Percentiles rank a stretch among this genome's conserved stretches.
Conservation (phyloP, 1,140 invertebrate genomes). For the Steinernema khuongi region DNA sequence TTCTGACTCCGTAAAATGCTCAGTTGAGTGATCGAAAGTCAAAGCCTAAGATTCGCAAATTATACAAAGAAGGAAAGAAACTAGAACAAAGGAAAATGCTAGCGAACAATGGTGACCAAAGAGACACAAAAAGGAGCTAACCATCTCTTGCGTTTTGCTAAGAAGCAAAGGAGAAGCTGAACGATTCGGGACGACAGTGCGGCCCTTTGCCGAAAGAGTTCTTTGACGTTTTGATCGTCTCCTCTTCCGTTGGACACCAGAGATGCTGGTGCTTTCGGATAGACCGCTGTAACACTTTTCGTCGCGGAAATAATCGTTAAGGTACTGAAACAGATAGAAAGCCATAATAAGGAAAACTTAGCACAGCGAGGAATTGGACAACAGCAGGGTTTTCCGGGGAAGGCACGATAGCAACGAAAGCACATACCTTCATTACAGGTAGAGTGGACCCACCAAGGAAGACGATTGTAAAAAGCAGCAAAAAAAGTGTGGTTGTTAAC, state of each 20-base stretch:
- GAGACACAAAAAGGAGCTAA: background rate
- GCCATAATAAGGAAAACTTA: background rate
- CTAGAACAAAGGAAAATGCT: background rate
- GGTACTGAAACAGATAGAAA: slow-evolving; percentile 27
- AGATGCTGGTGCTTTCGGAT: slow-evolving; percentile 9
- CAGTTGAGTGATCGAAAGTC: slow-evolving; percentile 15
- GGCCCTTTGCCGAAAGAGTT: slow-evolving; percentile 16
- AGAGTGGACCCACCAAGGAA: slow-evolving; percentile 92
- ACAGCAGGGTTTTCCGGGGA: background rate
- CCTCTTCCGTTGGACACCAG: slow-evolving; percentile 8
- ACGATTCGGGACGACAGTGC: background rate
- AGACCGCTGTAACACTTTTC: slow-evolving; percentile 26
- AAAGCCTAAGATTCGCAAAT: slow-evolving; percentile 32
- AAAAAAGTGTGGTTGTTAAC: slow-evolving; percentile 91
- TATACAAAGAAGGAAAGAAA: slow-evolving; percentile 34
- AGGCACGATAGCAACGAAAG: background rate
- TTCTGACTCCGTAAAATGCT: slow-evolving; percentile 32
- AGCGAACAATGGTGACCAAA: background rate
- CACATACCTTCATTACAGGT: slow-evolving; percentile 73
- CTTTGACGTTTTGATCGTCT: background rate
- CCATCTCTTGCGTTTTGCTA: slow-evolving; percentile 49
- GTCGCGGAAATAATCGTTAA: slow-evolving; percentile 40
- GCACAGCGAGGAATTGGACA: background rate
- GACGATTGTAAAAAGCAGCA: slow-evolving; percentile 88
- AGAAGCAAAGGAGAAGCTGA: slow-evolving; percentile 38